Evolutionary conservation across 1,140 invertebrate species (phyloP), one percentile per base, ranked within the genome.

Genomic region (Chironomus striatipennis): DNA sequence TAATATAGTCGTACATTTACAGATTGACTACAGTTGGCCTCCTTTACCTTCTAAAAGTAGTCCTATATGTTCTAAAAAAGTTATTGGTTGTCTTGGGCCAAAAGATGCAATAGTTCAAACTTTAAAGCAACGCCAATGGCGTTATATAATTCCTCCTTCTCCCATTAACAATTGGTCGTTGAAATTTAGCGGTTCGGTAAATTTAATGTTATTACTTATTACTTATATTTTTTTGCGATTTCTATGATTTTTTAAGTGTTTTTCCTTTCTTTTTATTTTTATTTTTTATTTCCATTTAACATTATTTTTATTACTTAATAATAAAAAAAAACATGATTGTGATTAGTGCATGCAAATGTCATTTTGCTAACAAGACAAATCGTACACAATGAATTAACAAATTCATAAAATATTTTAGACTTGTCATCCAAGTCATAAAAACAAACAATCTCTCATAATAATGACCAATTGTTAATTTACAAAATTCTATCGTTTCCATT

Each of bases 21-120:
- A 77, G 77, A 77, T 77, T 73, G 76, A 75, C 74, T 76, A 77
- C 75, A 77, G 77, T 77, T 77, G 77, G 77, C 77, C 77, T 73
- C 67, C 75, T 74, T 57, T 21, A 64, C 9, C 73, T 43, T 43
- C 18, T 64, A 74, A 57, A 21, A 64, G 20, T 74, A 64, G 18
- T 74, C n/a, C 43, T 64, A 57, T 43, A 34, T 64, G 8, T 74
- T 64, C 12, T 57, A 73, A 42, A 42, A 72, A 72, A 42, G 34
- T 73, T 65, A 15, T 67, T 73, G 10, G n/a, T 73, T 15, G 12
- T 42, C 72, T 24, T 70, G 20, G 20, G 65, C 17, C 65, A 70
- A 70, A 70, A 70, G 65, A 9, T 70, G 65, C 17, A 20, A 21
- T 70, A 18, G 18, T 70, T 21, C 65, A 70, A 20, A 20, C 17